phyloP scores from a whole-genome alignment of 2,888 invertebrate species.

The Eubasilissa splendida region DNA sequence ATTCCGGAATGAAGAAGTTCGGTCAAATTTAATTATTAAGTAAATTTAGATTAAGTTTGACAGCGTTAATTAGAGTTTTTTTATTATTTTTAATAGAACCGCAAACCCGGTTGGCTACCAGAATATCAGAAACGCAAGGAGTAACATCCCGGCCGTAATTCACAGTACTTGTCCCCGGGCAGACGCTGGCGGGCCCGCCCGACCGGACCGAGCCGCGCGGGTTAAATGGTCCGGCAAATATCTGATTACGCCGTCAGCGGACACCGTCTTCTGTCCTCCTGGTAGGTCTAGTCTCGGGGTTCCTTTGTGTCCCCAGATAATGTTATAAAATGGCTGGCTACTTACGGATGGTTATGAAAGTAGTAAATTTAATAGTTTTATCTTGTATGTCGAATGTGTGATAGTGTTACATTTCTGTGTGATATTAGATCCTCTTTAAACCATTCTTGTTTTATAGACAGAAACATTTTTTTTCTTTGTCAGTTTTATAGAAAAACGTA shows the following conservation, averaged over 20 bases:
- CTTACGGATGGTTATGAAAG: slow-evolving; percentile 12
- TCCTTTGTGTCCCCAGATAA: slow-evolving; percentile 36
- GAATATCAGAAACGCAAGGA: slow-evolving; percentile 16
- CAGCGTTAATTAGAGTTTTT: no score
- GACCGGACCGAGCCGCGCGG: slow-evolving; percentile 36
- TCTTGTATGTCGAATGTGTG: not conserved
- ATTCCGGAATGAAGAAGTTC: not conserved
- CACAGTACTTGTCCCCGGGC: slow-evolving; percentile 50
- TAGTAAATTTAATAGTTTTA: slow-evolving; percentile 8
- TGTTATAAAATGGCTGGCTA: slow-evolving; percentile 17
- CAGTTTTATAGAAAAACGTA: no score
- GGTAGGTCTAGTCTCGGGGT: slow-evolving; percentile 9
- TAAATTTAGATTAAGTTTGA: no score
- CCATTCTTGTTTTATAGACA: no score
- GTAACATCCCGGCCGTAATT: slow-evolving; percentile 50
- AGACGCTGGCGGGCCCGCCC: slow-evolving; percentile 44
- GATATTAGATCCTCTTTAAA: no score
- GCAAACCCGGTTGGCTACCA: not conserved
- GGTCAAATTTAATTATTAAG: no score
- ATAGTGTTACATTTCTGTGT: no score
- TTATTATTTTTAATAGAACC: not conserved
- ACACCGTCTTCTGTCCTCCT: slow-evolving; percentile 46
- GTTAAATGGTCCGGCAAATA: slow-evolving; percentile 58
- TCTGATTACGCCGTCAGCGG: slow-evolving; percentile 55
- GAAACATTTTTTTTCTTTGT: no score